A percentile compares a stretch with the other conserved stretches of the same genome.
Evolutionary conservation across 2,113 vertebrate genomes (phyloP).

Genomic region (Sturnus vulgaris): DNA sequence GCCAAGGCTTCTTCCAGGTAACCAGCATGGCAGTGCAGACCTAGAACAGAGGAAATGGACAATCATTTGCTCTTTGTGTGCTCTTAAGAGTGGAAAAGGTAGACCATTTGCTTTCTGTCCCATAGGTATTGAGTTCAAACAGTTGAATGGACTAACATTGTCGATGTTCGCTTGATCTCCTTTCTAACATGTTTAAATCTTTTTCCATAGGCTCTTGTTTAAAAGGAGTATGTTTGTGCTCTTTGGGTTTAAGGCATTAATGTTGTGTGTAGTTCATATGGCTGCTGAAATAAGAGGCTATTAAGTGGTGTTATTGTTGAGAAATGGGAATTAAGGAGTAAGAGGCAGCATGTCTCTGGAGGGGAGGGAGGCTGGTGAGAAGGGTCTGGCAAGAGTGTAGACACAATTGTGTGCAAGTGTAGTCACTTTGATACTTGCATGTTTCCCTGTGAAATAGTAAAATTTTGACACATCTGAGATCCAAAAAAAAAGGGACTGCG

Average conservation of each 20-base stretch:
- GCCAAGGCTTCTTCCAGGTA: not conserved
- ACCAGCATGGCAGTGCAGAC: not conserved
- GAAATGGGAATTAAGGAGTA: not conserved
- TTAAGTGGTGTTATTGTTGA: not conserved
- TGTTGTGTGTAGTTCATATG: not conserved
- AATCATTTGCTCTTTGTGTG: fast-evolving
- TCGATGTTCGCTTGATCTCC: not conserved
- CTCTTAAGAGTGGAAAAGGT: not conserved
- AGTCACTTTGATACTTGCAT: not conserved
- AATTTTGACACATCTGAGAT: not conserved
- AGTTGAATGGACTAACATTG: not conserved
- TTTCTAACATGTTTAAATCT: not conserved
- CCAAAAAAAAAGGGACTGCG: not conserved
- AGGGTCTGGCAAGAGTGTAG: not conserved
- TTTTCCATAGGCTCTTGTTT: not conserved
- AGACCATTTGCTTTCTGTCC: not conserved
- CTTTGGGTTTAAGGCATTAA: not conserved
- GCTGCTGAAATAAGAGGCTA: not conserved
- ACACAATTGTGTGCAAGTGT: not conserved
- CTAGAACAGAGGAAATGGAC: fast-evolving
- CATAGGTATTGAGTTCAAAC: constrained; percentile 2
- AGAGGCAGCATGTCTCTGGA: not conserved
- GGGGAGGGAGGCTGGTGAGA: not conserved
- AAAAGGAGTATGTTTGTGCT: not conserved
- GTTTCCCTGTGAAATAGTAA: not conserved